Conservation (phyloP, 37 sponge, comb jelly and placozoan genomes). For the Halisarca cf. caerulea region DNA sequence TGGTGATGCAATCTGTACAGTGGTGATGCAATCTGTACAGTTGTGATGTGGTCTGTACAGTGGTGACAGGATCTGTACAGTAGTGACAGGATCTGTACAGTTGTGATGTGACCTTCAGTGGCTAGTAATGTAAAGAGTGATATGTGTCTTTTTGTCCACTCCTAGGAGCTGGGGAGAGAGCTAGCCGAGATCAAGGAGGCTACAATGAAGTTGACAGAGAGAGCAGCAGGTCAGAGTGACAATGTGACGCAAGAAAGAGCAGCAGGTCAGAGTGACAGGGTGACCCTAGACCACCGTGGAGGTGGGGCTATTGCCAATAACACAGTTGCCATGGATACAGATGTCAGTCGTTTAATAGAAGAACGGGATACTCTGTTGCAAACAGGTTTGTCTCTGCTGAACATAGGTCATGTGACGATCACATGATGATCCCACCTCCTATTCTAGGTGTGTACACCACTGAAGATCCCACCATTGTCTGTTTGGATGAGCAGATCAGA, state of each 20-base stretch:
- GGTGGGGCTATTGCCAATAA: background rate
- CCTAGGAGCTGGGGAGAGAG: background rate
- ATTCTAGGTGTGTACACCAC: conserved; percentile 73
- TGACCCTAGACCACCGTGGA: background rate
- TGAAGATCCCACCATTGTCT: conserved; percentile 76
- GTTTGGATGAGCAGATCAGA: conserved; percentile 76
- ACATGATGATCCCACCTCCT: too few species aligned
- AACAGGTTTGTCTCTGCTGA: conserved; percentile 47
- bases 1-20: too few species aligned
- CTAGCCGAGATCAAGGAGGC: conserved; percentile 20
- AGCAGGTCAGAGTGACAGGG: too few species aligned
- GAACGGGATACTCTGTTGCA: conserved; percentile 86
- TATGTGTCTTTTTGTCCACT: background rate
- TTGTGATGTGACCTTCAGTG: too few species aligned
- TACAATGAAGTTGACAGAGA: conserved; percentile 14
- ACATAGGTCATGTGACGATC: background rate
- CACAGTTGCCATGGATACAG: conserved; percentile 19
- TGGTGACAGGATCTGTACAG: too few species aligned
- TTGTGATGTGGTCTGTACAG: too few species aligned
- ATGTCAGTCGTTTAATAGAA: conserved; percentile 87
- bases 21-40: too few species aligned
- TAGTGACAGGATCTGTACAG: too few species aligned
- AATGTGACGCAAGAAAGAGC: too few species aligned
- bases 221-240: background rate
- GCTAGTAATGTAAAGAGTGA: too few species aligned